phyloP scores from a whole-genome alignment of 2,797 vertebrate species.

The Threskiornis aethiopicus region DNA sequence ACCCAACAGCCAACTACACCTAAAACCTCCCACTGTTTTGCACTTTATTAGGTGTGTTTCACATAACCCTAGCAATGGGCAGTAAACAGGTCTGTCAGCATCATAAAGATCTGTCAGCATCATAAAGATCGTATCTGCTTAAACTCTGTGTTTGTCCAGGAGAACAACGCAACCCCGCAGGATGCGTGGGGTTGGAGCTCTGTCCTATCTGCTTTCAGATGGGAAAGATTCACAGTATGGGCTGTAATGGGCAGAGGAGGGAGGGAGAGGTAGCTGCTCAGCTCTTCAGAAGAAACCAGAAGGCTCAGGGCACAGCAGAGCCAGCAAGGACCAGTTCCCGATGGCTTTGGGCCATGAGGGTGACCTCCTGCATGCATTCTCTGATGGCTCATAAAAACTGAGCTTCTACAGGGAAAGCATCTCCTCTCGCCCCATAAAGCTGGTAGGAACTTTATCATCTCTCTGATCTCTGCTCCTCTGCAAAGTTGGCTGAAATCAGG shows the following conservation, averaged over 20 bases:
- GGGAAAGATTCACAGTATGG: not conserved
- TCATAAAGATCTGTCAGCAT: constrained; percentile 2
- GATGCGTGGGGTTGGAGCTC: rapidly evolving
- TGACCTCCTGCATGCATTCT: not conserved
- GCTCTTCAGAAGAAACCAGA: not conserved
- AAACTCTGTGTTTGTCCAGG: not conserved
- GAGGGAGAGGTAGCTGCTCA: not conserved
- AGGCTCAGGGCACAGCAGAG: not conserved
- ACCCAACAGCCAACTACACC: not conserved
- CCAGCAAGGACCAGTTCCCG: not conserved
- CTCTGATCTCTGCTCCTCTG: not conserved
- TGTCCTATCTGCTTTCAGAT: not conserved
- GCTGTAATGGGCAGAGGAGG: not conserved
- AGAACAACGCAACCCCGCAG: not conserved
- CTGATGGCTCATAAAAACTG: not conserved
- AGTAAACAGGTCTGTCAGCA: constrained; percentile 18
- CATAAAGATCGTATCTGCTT: not conserved
- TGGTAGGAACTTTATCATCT: not conserved
- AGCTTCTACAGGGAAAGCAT: not conserved
- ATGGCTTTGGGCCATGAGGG: not conserved
- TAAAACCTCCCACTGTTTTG: not conserved
- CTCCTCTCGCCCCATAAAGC: not conserved
- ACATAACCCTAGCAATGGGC: not conserved
- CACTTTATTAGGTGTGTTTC: not conserved
- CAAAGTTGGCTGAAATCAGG: not conserved